phyloP scores from a whole-genome alignment of 2,888 invertebrate genomes.

The Coremacera marginata region DNA sequence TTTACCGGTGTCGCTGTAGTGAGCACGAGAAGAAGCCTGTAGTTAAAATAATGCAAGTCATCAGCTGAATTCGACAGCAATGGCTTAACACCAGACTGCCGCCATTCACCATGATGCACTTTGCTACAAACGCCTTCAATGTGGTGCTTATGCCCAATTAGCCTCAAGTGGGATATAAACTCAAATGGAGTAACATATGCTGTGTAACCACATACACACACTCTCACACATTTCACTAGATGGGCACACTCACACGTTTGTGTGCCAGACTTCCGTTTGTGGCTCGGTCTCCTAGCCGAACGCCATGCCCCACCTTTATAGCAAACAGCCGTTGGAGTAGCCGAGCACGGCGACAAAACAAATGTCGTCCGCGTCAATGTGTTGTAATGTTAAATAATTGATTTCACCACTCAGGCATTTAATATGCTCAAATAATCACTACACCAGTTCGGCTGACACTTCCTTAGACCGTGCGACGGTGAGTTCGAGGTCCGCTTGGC shows the following conservation, averaged over 20 bases:
- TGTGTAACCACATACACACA: background rate
- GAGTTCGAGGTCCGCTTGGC: background rate
- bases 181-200: background rate
- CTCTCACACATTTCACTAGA: background rate
- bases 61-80: conserved; percentile 27
- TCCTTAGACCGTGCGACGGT: background rate
- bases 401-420: conserved; percentile 53
- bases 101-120: conserved; percentile 41
- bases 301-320: background rate
- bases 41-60: conserved; percentile 24
- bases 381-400: conserved; percentile 55
- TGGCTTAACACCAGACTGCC: conserved; percentile 31
- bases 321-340: background rate
- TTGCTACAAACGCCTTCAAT: conserved; percentile 11
- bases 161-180: conserved; percentile 27
- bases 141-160: conserved; percentile 33
- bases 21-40: conserved; percentile 4
- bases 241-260: no score
- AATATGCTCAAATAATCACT: conserved; percentile 41
- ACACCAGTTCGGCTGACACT: conserved; percentile 17
- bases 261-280: no score
- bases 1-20: conserved; percentile 15
- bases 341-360: background rate
- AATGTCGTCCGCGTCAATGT: background rate
- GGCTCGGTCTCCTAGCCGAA: background rate